Base-by-base conservation (phyloP, 1,140 invertebrate species). In the Halyomorpha halys region DNA sequence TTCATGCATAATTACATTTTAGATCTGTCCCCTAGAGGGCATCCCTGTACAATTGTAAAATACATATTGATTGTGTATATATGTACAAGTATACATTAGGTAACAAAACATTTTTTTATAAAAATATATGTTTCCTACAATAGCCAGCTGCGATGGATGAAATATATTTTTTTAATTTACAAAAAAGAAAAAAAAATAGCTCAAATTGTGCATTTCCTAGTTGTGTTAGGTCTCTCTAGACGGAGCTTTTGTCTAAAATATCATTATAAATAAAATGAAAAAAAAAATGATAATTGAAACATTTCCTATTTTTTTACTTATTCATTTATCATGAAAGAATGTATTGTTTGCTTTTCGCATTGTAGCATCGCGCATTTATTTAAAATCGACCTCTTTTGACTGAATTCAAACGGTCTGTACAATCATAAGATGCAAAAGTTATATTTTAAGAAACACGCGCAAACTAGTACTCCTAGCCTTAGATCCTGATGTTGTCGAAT, bases 111-210 rank as follows among this genome's bases (percentile, higher is more conserved):
- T 30, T 23, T 30, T 19, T 60, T 16, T 45, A 15, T 61, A 61
- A 19, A 45, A 15, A 56, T 56, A 3, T 56, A 56, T 56, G 53
- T 47, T 44, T 47, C 60, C 25, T 61, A 61, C 44, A 18, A 19
- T n/a, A 47, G 44, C 18, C 21, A 45, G 39, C 14, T 23, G 18
- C 19, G 39, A 45, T 44, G 44, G 39, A 45, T 44, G 44, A 23
- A 45, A 19, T 61, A 61, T 61, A 61, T 61, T 61, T 61, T 61
- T 45, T 61, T 47, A 61, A 44, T 61, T 61, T 61, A 16, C 19
- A n/a, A 30, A 4, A 8, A n/a, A 44, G 16, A 53, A 53, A 60
- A n/a, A 44, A 53, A 53, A 53, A 60, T 44, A 44, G 39, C 30
- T 44, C 59, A 61, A 61, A 44, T 18, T 23, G 39, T 45, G 60